Conservation (phyloP, 2,113 vertebrate genomes). For the Dipodomys merriami region DNA sequence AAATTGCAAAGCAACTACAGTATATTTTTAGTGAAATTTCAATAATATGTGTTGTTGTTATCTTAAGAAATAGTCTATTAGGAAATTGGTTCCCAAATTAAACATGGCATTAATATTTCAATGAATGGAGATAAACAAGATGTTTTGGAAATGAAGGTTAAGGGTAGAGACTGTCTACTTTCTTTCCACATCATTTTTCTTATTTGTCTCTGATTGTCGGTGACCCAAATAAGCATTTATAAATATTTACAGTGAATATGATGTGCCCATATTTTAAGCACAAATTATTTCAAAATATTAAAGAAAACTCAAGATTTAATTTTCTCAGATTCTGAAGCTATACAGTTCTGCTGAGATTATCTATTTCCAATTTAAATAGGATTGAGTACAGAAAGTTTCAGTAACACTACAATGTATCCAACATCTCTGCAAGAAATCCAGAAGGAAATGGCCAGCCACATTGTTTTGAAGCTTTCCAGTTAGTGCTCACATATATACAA, state of each 20-base stretch:
- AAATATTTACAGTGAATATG: constrained; percentile 36
- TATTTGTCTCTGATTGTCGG: background rate
- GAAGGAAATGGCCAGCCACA: background rate
- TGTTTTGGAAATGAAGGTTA: background rate
- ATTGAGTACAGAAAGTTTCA: background rate
- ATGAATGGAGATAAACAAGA: background rate
- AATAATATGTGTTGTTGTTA: background rate
- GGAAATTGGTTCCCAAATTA: background rate
- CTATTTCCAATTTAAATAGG: background rate
- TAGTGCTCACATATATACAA: background rate
- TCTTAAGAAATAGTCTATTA: constrained; percentile 33
- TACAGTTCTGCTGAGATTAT: background rate
- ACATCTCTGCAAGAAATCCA: background rate
- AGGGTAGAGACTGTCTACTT: background rate
- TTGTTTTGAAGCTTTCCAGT: background rate
- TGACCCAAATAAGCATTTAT: constrained; percentile 17
- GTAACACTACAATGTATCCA: background rate
- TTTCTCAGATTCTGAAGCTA: constrained; percentile 11
- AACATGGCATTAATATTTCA: background rate
- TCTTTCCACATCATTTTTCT: background rate
- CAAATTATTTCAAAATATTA: constrained; percentile 26
- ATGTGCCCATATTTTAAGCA: constrained; percentile 4
- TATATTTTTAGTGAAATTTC: background rate
- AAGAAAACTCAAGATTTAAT: background rate
- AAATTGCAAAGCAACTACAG: constrained; percentile 10